A percentile compares a stretch with the other conserved stretches of the same genome.
Evolutionary conservation across 2,113 vertebrate species (phyloP).

Genomic region (Megaceryle maxima): DNA sequence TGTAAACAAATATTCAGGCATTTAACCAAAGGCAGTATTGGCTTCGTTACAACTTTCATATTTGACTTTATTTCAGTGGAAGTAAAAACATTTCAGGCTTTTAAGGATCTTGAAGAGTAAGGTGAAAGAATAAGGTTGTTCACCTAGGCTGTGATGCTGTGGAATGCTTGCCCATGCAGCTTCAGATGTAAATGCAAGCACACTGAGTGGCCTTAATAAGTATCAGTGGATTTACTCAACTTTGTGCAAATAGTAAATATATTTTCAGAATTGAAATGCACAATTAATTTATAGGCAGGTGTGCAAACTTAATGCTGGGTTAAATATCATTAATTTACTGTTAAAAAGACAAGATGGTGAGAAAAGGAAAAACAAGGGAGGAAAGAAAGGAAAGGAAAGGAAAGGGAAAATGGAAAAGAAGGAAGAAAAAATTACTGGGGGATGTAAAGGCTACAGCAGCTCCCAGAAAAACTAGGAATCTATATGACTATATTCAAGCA

Average conservation of each 20-base stretch:
- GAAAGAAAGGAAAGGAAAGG: too few relatives aligned
- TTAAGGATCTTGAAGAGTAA: background rate
- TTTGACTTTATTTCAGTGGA: background rate
- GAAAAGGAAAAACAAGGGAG: too few relatives aligned
- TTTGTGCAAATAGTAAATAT: background rate
- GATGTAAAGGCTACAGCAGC: background rate
- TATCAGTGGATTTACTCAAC: background rate
- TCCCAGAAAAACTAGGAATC: background rate
- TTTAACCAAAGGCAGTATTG: background rate
- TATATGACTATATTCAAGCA: accelerated
- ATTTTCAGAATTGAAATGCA: background rate
- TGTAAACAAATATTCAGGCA: background rate
- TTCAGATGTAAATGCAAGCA: background rate
- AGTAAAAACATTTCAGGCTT: background rate
- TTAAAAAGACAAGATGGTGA: background rate
- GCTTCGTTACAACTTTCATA: background rate
- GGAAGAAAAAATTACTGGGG: too few relatives aligned
- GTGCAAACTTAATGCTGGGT: background rate
- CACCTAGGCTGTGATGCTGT: background rate
- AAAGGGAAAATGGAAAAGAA: too few relatives aligned
- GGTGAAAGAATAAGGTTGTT: background rate
- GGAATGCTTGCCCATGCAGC: background rate
- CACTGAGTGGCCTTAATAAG: background rate
- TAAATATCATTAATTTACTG: background rate
- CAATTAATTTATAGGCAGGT: background rate